Base-by-base conservation (phyloP, 2,113 vertebrate species). In the Malaclemys terrapin region DNA sequence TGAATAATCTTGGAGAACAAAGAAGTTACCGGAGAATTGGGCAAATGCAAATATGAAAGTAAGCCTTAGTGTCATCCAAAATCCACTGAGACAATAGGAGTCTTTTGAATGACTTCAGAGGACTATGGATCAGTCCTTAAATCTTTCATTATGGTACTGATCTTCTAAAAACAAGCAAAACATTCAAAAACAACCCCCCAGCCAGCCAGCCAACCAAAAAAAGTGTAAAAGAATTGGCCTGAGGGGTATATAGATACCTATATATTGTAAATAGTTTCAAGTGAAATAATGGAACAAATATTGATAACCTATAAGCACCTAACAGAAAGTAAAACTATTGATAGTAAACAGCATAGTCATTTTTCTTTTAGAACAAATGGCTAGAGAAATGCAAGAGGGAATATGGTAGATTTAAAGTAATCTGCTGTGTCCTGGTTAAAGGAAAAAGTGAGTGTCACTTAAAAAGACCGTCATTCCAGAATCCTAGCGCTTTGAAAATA, bases 71-170 rank as follows among this genome's bases (percentile, higher is more conserved):
- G 14, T 65, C 31, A 65, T 65, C 14, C 62, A 35, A 65, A 65
- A 16, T 59, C 53, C 89, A 80, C 5, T 53, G 13, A 85, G 82
- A 83, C 42, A 89, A 9, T 75, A 38, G 14, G 10, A 65, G 85
- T 75, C 50, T 75, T 57, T 12, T 54, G 24, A 53, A 12, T 83
- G 4, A 59, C n/a, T 89, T 90, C 27, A 59, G 79, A 49, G 72
- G 31, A 52, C 80, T 90, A 20, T 69, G 45, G 78, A 80, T 69
- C 93, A 80, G 29, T 42, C 20, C 47, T 86, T 49, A 89, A 42
- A 81, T 10, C 3, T 3, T 80, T 54, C 81, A 75, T 91, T 83
- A 20, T 79, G 65, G 25, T 11, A 85, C n/a, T 42, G 38, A 6
- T 47, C 38, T 56, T 72, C 17, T 35, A 9, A 62, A 35, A 85